Percentiles rank a stretch among this genome's conserved stretches.
These are phyloP conservation scores for Merodon equestris DNA, from an alignment of 2,888 invertebrate genomes.

Conservation along the genomic window DNA sequence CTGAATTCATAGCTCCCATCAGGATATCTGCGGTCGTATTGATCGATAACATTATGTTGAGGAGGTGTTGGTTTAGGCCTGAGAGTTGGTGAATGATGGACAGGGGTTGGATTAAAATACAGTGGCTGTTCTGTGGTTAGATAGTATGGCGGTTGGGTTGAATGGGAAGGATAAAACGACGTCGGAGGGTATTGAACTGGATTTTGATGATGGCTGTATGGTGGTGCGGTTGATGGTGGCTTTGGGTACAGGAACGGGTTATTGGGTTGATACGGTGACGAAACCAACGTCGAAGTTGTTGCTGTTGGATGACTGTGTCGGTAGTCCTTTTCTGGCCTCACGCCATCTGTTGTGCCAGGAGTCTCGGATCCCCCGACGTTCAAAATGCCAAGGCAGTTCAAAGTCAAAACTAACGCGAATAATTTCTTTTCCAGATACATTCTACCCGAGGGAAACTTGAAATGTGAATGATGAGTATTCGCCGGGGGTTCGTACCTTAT, in stretches of 20 bases:
- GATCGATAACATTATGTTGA: constrained; percentile 70
- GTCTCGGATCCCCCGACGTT: neutral
- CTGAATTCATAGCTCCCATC: constrained; percentile 77
- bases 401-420: constrained; percentile 9
- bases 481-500: constrained; percentile 23
- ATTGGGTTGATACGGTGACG: constrained; percentile 4
- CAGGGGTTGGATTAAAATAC: neutral
- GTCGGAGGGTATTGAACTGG: constrained; percentile 3
- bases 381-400: neutral
- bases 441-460: constrained; percentile 19
- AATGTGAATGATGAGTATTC: constrained; percentile 31
- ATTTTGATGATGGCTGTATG: constrained; percentile 4
- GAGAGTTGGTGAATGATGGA: neutral
- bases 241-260: neutral
- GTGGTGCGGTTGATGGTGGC: neutral
- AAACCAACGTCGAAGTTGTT: neutral
- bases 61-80: constrained; percentile 3
- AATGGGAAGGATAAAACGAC: no score
- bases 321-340: constrained; percentile 4
- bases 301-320: constrained; percentile 5
- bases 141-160: constrained; percentile 1
- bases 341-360: neutral
- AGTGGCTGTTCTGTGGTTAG: constrained; percentile 7
- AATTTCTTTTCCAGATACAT: constrained; percentile 34
- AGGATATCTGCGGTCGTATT: constrained; percentile 74